phyloP scores from a whole-genome alignment of 1,140 invertebrate species.

The Zaprionus tsacasi region DNA sequence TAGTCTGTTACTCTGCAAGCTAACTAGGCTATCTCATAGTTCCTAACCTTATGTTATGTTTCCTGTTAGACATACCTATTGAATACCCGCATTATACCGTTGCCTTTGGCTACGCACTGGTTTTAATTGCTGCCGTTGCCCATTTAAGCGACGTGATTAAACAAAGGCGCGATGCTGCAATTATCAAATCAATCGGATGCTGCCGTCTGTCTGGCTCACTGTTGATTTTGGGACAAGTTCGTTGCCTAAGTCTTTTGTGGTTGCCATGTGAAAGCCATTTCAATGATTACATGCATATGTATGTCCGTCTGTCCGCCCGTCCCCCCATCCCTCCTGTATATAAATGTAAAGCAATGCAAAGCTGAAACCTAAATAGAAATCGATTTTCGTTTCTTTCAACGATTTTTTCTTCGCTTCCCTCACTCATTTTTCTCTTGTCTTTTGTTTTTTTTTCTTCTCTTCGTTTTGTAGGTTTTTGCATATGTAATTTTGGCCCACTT shows the following conservation, averaged over 20 bases:
- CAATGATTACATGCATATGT: slow-evolving; percentile 62
- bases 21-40: no score
- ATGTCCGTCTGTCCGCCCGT: neutral
- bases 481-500: slow-evolving; percentile 54
- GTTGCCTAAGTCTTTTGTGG: slow-evolving; percentile 81
- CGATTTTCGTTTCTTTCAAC: slow-evolving; percentile 57
- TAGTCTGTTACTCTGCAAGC: no score
- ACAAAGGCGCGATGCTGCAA: slow-evolving; percentile 68
- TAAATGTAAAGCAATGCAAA: slow-evolving; percentile 73
- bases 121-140: slow-evolving; percentile 47
- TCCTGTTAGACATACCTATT: no score
- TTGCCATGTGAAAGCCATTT: slow-evolving; percentile 74
- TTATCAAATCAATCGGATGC: slow-evolving; percentile 67
- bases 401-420: slow-evolving; percentile 5
- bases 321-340: neutral
- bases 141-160: slow-evolving; percentile 44
- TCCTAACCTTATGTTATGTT: no score
- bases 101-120: slow-evolving; percentile 19
- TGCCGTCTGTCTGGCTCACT: slow-evolving; percentile 34
- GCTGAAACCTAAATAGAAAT: slow-evolving; percentile 78
- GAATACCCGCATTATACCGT: neutral
- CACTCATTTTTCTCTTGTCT: neutral
- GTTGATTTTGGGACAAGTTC: slow-evolving; percentile 78
- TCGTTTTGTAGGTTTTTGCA: slow-evolving; percentile 40
- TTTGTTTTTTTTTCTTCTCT: slow-evolving; percentile 27